These are phyloP conservation scores for Spatulosminthurus flaviceps DNA, from an alignment of 2,888 invertebrate genomes.

Conservation along the genomic window DNA sequence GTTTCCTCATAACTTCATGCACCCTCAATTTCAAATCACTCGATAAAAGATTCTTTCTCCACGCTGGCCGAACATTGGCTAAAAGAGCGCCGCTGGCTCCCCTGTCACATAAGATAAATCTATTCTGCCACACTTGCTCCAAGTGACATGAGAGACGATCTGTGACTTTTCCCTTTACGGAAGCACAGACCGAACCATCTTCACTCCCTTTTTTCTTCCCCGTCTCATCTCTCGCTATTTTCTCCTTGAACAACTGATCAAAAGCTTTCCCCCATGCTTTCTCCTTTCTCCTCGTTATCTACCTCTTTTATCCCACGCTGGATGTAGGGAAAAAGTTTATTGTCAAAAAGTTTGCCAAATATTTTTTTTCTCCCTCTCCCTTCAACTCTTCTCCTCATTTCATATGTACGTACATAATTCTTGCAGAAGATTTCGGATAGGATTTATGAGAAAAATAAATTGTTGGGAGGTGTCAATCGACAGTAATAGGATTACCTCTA, in stretches of 20 bases:
- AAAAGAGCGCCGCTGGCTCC: neutral
- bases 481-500: constrained; percentile 3
- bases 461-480: constrained; percentile 18
- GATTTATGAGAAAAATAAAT: constrained; percentile 18
- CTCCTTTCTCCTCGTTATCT: constrained; percentile 1
- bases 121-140: neutral
- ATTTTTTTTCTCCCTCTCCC: neutral
- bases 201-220: too few relatives aligned
- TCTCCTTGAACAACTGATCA: too few relatives aligned
- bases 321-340: constrained; percentile 19
- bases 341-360: neutral
- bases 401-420: neutral
- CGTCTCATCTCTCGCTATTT: too few relatives aligned
- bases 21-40: neutral
- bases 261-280: too few relatives aligned
- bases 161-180: neutral
- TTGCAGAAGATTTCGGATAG: neutral
- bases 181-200: neutral
- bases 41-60: neutral
- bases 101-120: neutral
- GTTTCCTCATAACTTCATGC: constrained; percentile 2
- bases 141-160: constrained; percentile 18
- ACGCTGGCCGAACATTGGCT: neutral
- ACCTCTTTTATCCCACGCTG: constrained; percentile 24
- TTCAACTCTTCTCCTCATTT: too few relatives aligned